Evolutionary conservation across 2,113 vertebrate genomes (phyloP).

Genomic region (Takifugu flavidus): DNA sequence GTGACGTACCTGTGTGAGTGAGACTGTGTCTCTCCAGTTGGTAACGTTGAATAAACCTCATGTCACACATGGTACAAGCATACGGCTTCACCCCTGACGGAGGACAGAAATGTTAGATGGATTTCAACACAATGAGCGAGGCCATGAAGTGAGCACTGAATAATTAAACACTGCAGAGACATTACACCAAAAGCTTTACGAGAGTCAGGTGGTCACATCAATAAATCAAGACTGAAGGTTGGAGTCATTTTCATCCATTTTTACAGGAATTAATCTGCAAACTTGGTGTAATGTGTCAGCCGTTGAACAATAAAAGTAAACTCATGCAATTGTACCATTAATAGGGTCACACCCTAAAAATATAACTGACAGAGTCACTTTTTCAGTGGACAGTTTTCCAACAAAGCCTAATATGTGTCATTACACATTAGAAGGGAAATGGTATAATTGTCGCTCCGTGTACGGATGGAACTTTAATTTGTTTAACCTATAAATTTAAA

Average conservation of each 20-base stretch:
- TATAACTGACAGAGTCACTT: slow-evolving; percentile 56
- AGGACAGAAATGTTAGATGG: slow-evolving; percentile 53
- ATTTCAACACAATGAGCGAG: slow-evolving; percentile 23
- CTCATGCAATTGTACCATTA: slow-evolving; percentile 57
- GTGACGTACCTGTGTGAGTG: slow-evolving; percentile 70
- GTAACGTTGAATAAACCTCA: slow-evolving; percentile 75
- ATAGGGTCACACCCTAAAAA: slow-evolving; percentile 29
- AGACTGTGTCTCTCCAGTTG: slow-evolving; percentile 76
- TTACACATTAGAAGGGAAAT: slow-evolving; percentile 35
- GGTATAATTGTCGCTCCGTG: slow-evolving; percentile 15
- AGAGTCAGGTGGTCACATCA: neutral
- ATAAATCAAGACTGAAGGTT: neutral
- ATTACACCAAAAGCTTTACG: slow-evolving; percentile 51
- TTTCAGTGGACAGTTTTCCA: slow-evolving; percentile 74
- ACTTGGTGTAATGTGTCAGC: slow-evolving; percentile 46
- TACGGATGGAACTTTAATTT: slow-evolving; percentile 7
- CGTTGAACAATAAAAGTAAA: slow-evolving; percentile 10
- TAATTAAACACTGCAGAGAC: slow-evolving; percentile 3
- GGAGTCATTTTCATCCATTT: slow-evolving; percentile 15
- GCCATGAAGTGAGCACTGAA: neutral
- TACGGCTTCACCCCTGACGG: slow-evolving; percentile 74
- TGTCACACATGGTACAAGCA: slow-evolving; percentile 76
- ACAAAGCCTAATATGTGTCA: slow-evolving; percentile 65
- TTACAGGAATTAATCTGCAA: neutral
- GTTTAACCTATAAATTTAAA: neutral